phyloP scores from a whole-genome alignment of 2,797 vertebrate genomes.

The Phalanger gymnotis region DNA sequence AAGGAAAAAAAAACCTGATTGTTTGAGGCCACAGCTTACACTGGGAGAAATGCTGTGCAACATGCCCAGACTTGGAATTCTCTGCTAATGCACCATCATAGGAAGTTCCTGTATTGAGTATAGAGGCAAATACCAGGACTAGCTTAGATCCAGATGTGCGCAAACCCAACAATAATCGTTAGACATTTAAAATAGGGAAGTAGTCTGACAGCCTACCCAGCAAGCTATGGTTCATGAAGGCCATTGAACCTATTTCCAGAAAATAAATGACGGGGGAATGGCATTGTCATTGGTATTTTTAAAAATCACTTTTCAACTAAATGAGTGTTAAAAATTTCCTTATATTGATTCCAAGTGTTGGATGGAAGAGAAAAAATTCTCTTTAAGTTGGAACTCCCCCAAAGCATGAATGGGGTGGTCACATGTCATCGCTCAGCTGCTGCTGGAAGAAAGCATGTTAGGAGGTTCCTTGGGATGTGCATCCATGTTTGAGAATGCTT shows the following conservation, averaged over 20 bases:
- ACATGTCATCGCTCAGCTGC: background rate
- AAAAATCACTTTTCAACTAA: constrained; percentile 10
- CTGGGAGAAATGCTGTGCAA: constrained; percentile 86
- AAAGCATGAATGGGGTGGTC: fast-evolving
- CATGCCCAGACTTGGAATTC: constrained; percentile 87
- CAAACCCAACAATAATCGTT: constrained; percentile 47
- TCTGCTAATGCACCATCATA: constrained; percentile 74
- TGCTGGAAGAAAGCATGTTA: background rate
- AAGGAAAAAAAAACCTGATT: constrained; percentile 81
- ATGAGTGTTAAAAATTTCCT: background rate
- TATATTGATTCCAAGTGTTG: background rate
- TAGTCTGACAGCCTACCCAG: constrained; percentile 47
- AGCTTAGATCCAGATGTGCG: constrained; percentile 81
- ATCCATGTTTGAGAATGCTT: background rate
- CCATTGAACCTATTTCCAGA: constrained; percentile 59
- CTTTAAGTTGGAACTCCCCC: background rate
- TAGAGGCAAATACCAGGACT: constrained; percentile 81
- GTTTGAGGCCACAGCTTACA: constrained; percentile 80
- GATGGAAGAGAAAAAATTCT: background rate
- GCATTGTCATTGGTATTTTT: constrained; percentile 26
- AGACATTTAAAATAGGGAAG: constrained; percentile 63
- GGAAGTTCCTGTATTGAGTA: constrained; percentile 85
- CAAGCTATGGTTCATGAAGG: constrained; percentile 53
- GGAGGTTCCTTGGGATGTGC: no score
- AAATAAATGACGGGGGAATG: constrained; percentile 43